phyloP scores from a whole-genome alignment of 2,113 vertebrate genomes.

The Pomatostomus ruficeps region DNA sequence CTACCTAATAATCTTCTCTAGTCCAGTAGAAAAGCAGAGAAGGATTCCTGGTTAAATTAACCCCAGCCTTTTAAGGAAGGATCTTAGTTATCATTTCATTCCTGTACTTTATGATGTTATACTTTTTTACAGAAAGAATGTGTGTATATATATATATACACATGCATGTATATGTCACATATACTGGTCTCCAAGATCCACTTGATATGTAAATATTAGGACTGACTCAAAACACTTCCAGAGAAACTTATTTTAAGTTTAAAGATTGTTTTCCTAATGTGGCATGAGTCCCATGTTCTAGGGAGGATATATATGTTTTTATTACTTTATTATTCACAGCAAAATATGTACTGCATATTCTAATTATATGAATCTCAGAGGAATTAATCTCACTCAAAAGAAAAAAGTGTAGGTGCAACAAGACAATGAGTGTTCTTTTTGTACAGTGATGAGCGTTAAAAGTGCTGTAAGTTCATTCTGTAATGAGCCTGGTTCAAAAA shows the following conservation, averaged over 20 bases:
- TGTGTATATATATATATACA: too few relatives aligned
- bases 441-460: not conserved
- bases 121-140: not conserved
- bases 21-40: not conserved
- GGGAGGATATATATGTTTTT: not conserved
- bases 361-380: not conserved
- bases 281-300: not conserved
- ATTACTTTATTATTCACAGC: not conserved
- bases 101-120: not conserved
- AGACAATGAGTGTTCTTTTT: not conserved
- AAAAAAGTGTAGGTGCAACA: not conserved
- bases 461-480: not conserved
- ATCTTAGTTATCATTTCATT: not conserved
- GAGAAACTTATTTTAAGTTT: not conserved
- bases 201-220: not conserved
- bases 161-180: not conserved
- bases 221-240: not conserved
- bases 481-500: slow-evolving; percentile 1
- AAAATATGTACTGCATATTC: not conserved
- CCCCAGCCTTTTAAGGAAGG: not conserved
- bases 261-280: not conserved
- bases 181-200: not conserved
- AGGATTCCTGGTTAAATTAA: not conserved
- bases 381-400: not conserved
- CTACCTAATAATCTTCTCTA: not conserved